Conservation (phyloP, 64 coral and sea anemone species). For the Platygyra sinensis region DNA sequence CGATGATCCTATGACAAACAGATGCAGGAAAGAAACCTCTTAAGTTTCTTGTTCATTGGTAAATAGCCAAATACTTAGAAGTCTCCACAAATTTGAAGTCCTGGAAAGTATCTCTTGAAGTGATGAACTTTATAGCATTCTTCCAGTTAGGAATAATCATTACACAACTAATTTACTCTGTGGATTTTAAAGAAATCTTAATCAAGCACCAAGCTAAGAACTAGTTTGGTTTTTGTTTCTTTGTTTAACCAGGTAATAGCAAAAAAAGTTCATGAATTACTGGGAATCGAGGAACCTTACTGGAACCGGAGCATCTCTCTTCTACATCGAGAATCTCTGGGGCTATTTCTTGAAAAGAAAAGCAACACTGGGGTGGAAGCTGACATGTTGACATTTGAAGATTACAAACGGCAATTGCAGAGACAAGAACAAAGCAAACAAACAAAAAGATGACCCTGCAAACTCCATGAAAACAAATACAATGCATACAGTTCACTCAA, state of each 20-base stretch:
- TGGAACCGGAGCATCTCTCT: slow-evolving; percentile 97
- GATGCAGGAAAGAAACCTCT: no score
- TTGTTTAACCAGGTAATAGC: slow-evolving; percentile 61
- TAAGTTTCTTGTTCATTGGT: no score
- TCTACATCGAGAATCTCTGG: slow-evolving; percentile 64
- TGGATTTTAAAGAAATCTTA: no score
- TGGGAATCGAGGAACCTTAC: slow-evolving; percentile 80
- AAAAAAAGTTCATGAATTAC: slow-evolving; percentile 70
- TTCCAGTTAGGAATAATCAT: no score
- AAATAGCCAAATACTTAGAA: no score
- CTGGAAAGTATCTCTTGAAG: no score
- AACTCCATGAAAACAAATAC: no score
- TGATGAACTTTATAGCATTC: no score
- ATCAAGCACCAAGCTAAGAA: neutral
- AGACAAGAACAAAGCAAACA: slow-evolving; percentile 76
- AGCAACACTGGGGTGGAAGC: slow-evolving; percentile 80
- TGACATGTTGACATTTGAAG: slow-evolving; percentile 77
- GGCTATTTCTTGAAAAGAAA: slow-evolving; percentile 87
- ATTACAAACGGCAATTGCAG: slow-evolving; percentile 76
- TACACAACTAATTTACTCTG: no score
- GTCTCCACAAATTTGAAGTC: no score
- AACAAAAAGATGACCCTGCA: slow-evolving; percentile 7
- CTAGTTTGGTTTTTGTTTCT: neutral
- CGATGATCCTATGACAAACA: no score
- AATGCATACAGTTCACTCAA: no score